These are phyloP conservation scores for Teinopalpus imperialis DNA, from an alignment of 2,888 invertebrate genomes.

Conservation along the genomic window DNA sequence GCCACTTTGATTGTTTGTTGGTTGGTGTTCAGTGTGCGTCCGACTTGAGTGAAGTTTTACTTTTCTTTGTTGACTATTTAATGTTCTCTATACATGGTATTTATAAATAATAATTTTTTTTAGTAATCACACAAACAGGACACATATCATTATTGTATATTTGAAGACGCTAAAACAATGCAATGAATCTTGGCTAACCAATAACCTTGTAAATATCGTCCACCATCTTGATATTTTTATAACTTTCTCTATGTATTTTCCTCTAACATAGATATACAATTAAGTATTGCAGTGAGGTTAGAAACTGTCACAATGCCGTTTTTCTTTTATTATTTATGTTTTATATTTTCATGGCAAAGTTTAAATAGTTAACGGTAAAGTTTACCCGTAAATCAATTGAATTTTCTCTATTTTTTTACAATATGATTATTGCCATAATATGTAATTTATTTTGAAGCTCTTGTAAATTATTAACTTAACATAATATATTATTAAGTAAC, in stretches of 20 bases:
- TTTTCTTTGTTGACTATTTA: constrained; percentile 21
- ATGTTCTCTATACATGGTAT: neutral
- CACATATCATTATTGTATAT: constrained; percentile 32
- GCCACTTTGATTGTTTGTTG: constrained; percentile 60
- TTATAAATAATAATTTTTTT: constrained; percentile 13
- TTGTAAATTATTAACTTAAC: no score
- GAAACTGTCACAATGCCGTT: no score
- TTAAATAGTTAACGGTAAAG: no score
- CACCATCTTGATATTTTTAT: constrained; percentile 31
- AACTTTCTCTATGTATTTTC: constrained; percentile 27
- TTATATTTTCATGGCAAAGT: no score
- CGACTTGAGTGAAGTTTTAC: constrained; percentile 45
- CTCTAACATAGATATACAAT: constrained; percentile 41
- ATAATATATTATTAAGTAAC: no score
- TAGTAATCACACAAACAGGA: constrained; percentile 1
- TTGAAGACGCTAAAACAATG: constrained; percentile 14
- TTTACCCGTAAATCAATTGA: no score
- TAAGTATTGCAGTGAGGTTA: neutral
- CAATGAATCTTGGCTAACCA: constrained; percentile 40
- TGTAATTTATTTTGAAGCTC: no score
- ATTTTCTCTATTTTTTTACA: no score
- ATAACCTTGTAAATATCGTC: constrained; percentile 52
- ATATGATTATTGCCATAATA: no score
- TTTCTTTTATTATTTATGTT: no score
- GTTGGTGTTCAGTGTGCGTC: constrained; percentile 80